Conservation (phyloP, 2,888 invertebrate species). For the Eupeodes luniger region DNA sequence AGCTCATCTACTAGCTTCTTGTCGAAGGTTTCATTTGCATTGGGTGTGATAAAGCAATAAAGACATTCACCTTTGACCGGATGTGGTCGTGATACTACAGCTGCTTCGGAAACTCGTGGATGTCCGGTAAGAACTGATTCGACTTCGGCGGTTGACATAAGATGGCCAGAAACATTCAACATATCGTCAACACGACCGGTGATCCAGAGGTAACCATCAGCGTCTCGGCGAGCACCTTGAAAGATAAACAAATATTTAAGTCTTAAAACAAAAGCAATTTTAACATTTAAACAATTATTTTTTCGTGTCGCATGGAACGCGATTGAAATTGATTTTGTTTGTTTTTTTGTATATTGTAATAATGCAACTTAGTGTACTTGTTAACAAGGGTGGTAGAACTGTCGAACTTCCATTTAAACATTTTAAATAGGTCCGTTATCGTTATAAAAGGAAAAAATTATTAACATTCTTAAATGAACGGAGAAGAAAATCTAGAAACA, state of each 20-base stretch:
- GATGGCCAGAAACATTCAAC: slow-evolving; percentile 98
- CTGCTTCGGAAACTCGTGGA: slow-evolving; percentile 94
- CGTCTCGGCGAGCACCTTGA: slow-evolving; percentile 87
- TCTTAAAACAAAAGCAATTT: too few relatives aligned
- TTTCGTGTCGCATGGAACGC: too few relatives aligned
- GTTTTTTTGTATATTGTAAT: too few relatives aligned
- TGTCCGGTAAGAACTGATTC: slow-evolving; percentile 93
- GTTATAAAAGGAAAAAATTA: too few relatives aligned
- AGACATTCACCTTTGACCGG: slow-evolving; percentile 98
- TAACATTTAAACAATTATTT: too few relatives aligned
- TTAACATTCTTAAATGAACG: too few relatives aligned
- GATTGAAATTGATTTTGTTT: too few relatives aligned
- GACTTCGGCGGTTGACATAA: slow-evolving; percentile 98
- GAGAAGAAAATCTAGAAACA: too few relatives aligned
- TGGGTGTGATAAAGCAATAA: slow-evolving; percentile 98
- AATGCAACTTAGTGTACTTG: too few relatives aligned
- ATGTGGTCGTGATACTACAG: slow-evolving; percentile 97
- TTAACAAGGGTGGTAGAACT: too few relatives aligned
- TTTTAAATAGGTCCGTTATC: too few relatives aligned
- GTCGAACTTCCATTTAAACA: too few relatives aligned
- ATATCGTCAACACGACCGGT: slow-evolving; percentile 99
- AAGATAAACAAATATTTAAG: not conserved
- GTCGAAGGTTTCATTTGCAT: slow-evolving; percentile 89
- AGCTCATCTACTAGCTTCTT: slow-evolving; percentile 89
- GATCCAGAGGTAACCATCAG: slow-evolving; percentile 98